phyloP scores from a whole-genome alignment of 2,888 invertebrate genomes.

The Hirtodrosophila histrioides region DNA sequence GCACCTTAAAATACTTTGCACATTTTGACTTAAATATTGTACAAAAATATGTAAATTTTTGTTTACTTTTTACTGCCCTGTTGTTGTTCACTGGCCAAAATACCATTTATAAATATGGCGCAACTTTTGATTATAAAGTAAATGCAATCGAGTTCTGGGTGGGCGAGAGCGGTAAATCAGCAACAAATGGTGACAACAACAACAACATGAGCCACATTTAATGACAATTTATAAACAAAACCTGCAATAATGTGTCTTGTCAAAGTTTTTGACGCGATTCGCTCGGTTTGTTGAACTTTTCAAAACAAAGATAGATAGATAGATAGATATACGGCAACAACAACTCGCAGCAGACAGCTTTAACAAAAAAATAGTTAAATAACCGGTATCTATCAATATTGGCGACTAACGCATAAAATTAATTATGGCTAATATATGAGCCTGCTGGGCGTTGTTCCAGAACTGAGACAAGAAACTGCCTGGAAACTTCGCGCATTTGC shows the following conservation, averaged over 20 bases:
- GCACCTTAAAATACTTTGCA: constrained; percentile 48
- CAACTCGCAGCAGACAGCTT: background rate
- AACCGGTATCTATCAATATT: constrained; percentile 56
- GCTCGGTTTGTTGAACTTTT: constrained; percentile 68
- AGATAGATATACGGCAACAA: background rate
- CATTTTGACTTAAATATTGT: constrained; percentile 33
- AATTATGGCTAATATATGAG: constrained; percentile 31
- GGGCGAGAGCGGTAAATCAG: constrained; percentile 28
- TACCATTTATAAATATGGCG: constrained; percentile 28
- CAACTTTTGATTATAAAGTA: constrained; percentile 15
- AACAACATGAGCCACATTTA: constrained; percentile 9
- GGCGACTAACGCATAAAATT: constrained; percentile 30
- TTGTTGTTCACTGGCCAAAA: background rate
- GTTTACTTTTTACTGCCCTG: constrained; percentile 12
- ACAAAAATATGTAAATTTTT: constrained; percentile 29
- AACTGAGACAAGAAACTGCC: constrained; percentile 5
- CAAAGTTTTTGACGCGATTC: constrained; percentile 20
- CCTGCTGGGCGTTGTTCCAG: constrained; percentile 1
- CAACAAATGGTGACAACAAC: background rate
- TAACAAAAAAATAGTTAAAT: background rate
- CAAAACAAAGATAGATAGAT: constrained; percentile 5
- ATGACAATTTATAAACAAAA: constrained; percentile 47
- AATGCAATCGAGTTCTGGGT: constrained; percentile 35
- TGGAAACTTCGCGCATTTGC: constrained; percentile 19
- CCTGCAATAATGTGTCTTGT: constrained; percentile 20